These are phyloP conservation scores for Anoncus sp. DNA, from an alignment of 2,888 invertebrate genomes.

Conservation along the genomic window DNA sequence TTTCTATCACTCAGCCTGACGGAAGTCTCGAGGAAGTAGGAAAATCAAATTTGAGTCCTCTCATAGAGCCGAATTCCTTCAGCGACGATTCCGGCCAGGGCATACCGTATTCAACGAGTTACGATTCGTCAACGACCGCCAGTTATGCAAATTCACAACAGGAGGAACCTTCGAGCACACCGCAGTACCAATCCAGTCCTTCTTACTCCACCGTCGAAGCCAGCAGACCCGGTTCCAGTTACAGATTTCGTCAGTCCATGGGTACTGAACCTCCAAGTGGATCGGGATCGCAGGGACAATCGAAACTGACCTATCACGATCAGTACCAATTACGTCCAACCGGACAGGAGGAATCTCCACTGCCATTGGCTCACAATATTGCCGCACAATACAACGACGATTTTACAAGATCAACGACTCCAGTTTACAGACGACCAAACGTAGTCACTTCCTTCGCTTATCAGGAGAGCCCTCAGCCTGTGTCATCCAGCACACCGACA, in stretches of 20 bases:
- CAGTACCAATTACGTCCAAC: constrained; percentile 40
- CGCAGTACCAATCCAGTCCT: constrained; percentile 68
- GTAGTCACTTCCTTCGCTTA: constrained; percentile 69
- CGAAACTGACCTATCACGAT: constrained; percentile 50
- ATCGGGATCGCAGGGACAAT: constrained; percentile 34
- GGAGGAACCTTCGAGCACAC: constrained; percentile 66
- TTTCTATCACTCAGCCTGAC: constrained; percentile 56
- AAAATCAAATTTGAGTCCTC: constrained; percentile 72
- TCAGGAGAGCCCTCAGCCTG: constrained; percentile 54
- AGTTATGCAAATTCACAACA: constrained; percentile 61
- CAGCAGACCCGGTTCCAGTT: constrained; percentile 35
- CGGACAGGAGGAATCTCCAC: constrained; percentile 66
- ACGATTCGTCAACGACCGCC: constrained; percentile 72
- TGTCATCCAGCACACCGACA: constrained; percentile 69
- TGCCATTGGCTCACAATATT: constrained; percentile 44
- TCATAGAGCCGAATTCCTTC: constrained; percentile 80
- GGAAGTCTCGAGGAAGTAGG: constrained; percentile 66
- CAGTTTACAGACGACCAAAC: constrained; percentile 69
- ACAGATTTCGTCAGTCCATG: constrained; percentile 57
- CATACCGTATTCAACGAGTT: constrained; percentile 65
- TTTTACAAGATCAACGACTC: constrained; percentile 63
- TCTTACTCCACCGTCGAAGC: constrained; percentile 51
- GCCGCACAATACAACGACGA: constrained; percentile 59
- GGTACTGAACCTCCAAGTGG: constrained; percentile 47
- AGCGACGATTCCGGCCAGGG: constrained; percentile 78